Conservation (phyloP, 2,113 vertebrate genomes). For the Vimba vimba region DNA sequence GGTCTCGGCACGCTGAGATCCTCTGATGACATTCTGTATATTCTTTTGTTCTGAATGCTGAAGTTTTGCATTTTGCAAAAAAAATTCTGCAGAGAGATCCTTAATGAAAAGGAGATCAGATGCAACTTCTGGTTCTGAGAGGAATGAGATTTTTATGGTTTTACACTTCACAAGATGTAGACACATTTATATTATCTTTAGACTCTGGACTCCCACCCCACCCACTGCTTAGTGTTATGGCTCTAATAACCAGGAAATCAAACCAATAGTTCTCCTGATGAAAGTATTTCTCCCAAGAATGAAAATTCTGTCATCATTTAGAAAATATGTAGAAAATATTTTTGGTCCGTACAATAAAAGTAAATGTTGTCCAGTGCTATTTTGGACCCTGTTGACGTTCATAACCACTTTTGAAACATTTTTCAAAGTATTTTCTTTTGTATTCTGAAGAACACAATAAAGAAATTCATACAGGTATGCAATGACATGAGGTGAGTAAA, state of each 20-base stretch:
- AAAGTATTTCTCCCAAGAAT: neutral
- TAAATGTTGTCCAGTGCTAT: neutral
- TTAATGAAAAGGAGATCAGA: neutral
- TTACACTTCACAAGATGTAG: neutral
- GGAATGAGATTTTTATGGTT: neutral
- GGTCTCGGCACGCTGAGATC: neutral
- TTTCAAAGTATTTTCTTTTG: neutral
- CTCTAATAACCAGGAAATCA: neutral
- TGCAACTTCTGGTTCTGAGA: neutral
- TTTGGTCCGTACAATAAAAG: neutral
- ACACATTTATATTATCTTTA: neutral
- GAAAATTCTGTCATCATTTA: no score
- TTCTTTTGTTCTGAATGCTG: neutral
- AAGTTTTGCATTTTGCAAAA: neutral
- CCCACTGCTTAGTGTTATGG: neutral
- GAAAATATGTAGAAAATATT: neutral
- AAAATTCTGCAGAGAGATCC: neutral
- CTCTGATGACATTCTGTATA: neutral
- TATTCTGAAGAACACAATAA: neutral
- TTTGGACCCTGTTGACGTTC: neutral
- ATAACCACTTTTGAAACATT: neutral
- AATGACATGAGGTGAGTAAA: neutral
- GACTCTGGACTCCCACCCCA: constrained; percentile 25
- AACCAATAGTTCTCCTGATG: neutral
- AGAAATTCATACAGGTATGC: neutral